Evolutionary conservation across 2,888 invertebrate species (phyloP).

Genomic region (Campoplex capitator): DNA sequence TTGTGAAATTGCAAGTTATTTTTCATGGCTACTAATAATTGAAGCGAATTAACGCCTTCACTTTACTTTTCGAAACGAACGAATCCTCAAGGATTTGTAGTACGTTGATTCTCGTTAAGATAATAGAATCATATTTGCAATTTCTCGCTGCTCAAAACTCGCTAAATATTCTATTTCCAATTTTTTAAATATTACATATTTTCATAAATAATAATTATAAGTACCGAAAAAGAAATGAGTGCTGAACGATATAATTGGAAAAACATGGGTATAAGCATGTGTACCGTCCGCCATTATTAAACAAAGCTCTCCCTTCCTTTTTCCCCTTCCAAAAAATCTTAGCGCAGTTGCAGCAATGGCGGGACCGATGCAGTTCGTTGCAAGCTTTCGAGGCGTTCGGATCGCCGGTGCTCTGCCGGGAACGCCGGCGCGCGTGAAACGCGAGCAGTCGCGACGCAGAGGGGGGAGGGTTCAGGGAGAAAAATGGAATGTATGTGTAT

Average conservation of each 20-base stretch:
- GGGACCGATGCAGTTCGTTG: constrained; percentile 59
- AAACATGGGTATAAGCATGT: background rate
- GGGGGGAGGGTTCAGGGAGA: background rate
- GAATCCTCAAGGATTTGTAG: background rate
- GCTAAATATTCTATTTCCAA: background rate
- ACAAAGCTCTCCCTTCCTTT: constrained; percentile 32
- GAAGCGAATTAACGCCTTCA: background rate
- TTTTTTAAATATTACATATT: background rate
- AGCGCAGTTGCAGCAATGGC: constrained; percentile 60
- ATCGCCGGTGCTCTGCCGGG: constrained; percentile 46
- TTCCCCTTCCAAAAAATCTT: constrained; percentile 1
- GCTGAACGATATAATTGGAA: background rate
- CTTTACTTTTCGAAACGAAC: too few species aligned
- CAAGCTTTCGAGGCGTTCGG: constrained; percentile 29
- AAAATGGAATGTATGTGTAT: constrained; percentile 20
- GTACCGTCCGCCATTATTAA: constrained; percentile 53
- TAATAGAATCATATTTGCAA: too few species aligned
- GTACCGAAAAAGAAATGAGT: background rate
- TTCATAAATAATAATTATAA: background rate
- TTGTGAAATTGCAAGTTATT: background rate
- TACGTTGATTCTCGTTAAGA: too few species aligned
- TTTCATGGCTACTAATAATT: background rate
- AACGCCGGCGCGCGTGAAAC: constrained; percentile 37
- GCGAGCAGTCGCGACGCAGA: too few species aligned
- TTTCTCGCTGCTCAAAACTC: too few species aligned